A percentile compares a stretch with the other conserved stretches of the same genome.
These are phyloP conservation scores for Heptranchias perlo DNA, from an alignment of 2,113 vertebrate genomes.

Conservation along the genomic window DNA sequence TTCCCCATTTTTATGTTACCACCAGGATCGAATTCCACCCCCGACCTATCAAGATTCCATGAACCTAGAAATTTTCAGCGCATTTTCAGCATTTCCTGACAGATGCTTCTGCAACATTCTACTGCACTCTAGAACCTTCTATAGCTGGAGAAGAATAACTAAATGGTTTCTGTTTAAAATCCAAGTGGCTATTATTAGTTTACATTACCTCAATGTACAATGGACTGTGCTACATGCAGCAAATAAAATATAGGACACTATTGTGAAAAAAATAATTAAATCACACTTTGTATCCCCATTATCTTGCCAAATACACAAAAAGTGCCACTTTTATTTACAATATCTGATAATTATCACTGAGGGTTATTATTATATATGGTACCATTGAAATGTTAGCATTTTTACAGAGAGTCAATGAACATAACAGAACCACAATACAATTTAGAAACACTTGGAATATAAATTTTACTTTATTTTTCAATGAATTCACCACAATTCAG, in stretches of 20 bases:
- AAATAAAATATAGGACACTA: not conserved
- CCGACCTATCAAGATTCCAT: not conserved
- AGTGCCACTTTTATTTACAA: not conserved
- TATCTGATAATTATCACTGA: not conserved
- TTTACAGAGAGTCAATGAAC: not conserved
- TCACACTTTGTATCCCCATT: not conserved
- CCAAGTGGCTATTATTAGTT: not conserved
- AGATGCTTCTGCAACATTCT: not conserved
- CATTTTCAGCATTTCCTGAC: not conserved
- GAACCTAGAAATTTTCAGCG: not conserved
- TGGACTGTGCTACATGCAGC: not conserved
- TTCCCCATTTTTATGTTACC: not conserved
- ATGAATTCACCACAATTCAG: not conserved
- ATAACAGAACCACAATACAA: not conserved
- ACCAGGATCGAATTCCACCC: not conserved
- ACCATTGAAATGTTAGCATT: not conserved
- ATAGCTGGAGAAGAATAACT: not conserved
- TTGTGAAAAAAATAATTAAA: constrained; percentile 9
- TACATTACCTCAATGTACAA: not conserved
- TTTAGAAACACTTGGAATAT: not conserved
- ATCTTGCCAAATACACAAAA: not conserved
- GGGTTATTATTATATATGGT: not conserved
- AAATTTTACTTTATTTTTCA: not conserved
- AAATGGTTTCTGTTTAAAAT: not conserved
- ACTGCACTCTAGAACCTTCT: not conserved